Base-by-base conservation (phyloP, 2,113 vertebrate species). In the Morone chrysops region DNA sequence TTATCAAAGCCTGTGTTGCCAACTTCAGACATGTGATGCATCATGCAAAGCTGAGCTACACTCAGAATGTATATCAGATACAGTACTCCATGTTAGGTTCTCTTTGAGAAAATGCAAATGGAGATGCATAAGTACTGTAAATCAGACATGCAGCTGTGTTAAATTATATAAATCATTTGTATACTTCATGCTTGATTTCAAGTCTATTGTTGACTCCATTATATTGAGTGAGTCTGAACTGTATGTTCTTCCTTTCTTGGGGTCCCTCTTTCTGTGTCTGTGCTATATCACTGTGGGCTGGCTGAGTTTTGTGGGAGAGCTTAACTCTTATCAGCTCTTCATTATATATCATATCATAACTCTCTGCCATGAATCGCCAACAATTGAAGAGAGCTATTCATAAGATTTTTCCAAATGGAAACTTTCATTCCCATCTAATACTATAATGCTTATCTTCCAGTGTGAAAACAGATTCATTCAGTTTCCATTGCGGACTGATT, bases 91-190 rank as follows among this genome's bases (percentile, higher is more conserved):
- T 75, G 63, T 84, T 63, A 48, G n/a, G 0, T 78, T 86, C n/a
- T n/a, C 80, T 89, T 83, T 87, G 65, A 85, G 83, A 43, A 69
- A 66, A 89, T 82, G 85, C 80, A 84, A 84, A 89, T 82, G 17
- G 12, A 2, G 31, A 38, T 57, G 36, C 16, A 17, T 6, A 13
- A 71, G n/a, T 12, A 78, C 31, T 31, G 31, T 31, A 78, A 83
- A 65, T 76, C 38, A 56, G 25, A 80, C 38, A 66, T 48, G 56
- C 41, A 56, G 20, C 59, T 45, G 18, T 53, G 22, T 47, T 78
- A 51, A 80, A 80, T 70, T 47, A 69, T 70, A 79, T 4, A 71
- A 78, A 72, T 72, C 3, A 66, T 78, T 43, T 71, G 20, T 62
- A 45, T 8, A 13, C 31, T 31, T 82, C 66, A 68, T 73, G 70